Evolutionary conservation across 64 coral and sea anemone genomes (phyloP), one percentile per base, ranked within the genome.

Genomic region (Stichodactyla helianthus): DNA sequence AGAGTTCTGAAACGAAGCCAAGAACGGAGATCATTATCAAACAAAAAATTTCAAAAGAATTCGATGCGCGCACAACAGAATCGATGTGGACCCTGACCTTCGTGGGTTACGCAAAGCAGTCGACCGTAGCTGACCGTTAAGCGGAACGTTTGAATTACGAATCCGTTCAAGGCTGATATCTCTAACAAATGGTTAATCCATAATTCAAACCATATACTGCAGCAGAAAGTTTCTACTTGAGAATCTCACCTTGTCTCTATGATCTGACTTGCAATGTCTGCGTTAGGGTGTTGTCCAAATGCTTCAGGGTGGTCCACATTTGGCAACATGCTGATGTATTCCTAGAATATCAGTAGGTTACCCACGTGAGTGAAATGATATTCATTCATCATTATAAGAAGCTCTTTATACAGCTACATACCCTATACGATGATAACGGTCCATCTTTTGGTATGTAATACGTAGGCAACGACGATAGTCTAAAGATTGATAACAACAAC

Each of bases 371-470:
- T 44, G 35, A 44, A 44, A 44, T 44, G 35, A 44, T 44, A 44
- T 44, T 44, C 35, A 44, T 44, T 44, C 35, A 44, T 44, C 35
- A 44, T 44, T 44, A 44, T 44, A 44, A 44, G 35, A 44, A 44
- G 35, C 35, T 44, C 35, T 44, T 44, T 3, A 44, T 44, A 44
- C 35, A 44, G 4, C 35, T 54, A 81, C 78, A 52, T 88, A 98
- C 96, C 93, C 96, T 94, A 88, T 98, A 98, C 26, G 96, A 88
- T 26, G 86, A 85, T 10, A 98, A 71, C 12, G 96, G 88, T 2
- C 96, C 96, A 70, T 98, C 96, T 54, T 98, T 98, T 19, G 96
- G 96, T 74, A 98, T 90, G 90, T 98, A 98, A 71, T 98, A 98
- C 0, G 96, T 98, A 25, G 96, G 82, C 23, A 98, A 79, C 2